Evolutionary conservation across 2,797 vertebrate genomes (phyloP), one percentile per base, ranked within the genome.

Genomic region (Pampus argenteus): DNA sequence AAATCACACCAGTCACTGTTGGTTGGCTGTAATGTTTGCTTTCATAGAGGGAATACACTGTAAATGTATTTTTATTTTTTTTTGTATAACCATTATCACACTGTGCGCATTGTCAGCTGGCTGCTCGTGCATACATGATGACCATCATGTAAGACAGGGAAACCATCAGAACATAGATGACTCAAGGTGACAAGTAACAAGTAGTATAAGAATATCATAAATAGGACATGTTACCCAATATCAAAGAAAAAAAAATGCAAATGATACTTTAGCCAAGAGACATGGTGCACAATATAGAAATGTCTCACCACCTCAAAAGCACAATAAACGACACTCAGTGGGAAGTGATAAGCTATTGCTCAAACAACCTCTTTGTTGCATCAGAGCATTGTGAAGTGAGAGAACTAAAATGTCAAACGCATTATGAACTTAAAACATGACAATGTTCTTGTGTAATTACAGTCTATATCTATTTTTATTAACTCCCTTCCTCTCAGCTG

Each of bases 281-380:
- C 36, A 34, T 20, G 28, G 38, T 61, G 44, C 44, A 54, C 20
- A 60, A 57, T 44, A 66, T 71, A 66, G 23, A 61, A 34, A 29
- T 26, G 31, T 66, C 54, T 73, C 69, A 64, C 25, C 65, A 70
- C 40, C 59, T 65, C 59, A 52, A 14, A 22, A 57, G 29, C 13
- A 4, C 11, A 26, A 66, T 65, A 85, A 82, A 68, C 14, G 1
- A 42, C 31, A 55, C 48, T 66, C 54, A 42, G 3, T 54, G 75
- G 20, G 47, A 76, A 60, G 49, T 44, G 77, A 66, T 70, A 67
- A 76, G 56, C 34, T 65, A 55, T 85, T 85, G 81, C 84, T 86
- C 49, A 75, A 69, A 79, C 54, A 60, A 61, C n/a, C 58, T 57
- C 59, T 64, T 54, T 71, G 66, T 88, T 88, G 67, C 79, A 66